Evolutionary conservation across 2,113 vertebrate species (phyloP), one percentile per base, ranked within the genome.

Genomic region (Columbina picui): DNA sequence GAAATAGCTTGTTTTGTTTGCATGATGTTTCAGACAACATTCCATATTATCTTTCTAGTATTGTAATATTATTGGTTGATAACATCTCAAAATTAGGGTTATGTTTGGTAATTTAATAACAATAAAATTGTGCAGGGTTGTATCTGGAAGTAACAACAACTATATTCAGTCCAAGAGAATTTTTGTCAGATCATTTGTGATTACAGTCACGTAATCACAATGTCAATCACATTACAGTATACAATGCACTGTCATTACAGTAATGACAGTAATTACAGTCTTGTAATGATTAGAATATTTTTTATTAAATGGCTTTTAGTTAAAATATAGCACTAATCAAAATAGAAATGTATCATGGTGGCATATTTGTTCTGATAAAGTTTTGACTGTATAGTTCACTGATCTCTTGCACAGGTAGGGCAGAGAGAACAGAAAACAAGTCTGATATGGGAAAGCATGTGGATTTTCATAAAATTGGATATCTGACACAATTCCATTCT

Each of bases 311-410:
- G 55, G 43, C 18, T 86, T 83, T n/a, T 38, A 20, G 32, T 61
- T 87, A 63, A 76, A 36, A 84, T 8, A 25, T 13, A 61, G 8
- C 43, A 76, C 22, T 26, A 27, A 45, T 67, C 41, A 77, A 70
- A 74, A 60, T 3, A 30, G 30, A 23, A 71, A 14, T 50, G 6
- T 34, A 9, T 39, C 3, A 1, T 23, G 49, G 47, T 60, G 52
- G 8, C 39, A 4, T 68, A 11, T 60, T 89, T 65, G 23, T 60
- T 78, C 36, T n/a, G 49, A 8, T 67, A 21, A 50, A 2, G 2
- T 47, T 92, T 61, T 55, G 41, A 9, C 23, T 39, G n/a, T 10
- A 5, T 8, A 13, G 26, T 38, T 6, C 0, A 0, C 30, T 55
- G 36, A 65, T 84, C 22, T 59, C n/a, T 34, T 84, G 27, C 23